phyloP scores from a whole-genome alignment of 2,797 vertebrate species.

The Manis crassicaudata region DNA sequence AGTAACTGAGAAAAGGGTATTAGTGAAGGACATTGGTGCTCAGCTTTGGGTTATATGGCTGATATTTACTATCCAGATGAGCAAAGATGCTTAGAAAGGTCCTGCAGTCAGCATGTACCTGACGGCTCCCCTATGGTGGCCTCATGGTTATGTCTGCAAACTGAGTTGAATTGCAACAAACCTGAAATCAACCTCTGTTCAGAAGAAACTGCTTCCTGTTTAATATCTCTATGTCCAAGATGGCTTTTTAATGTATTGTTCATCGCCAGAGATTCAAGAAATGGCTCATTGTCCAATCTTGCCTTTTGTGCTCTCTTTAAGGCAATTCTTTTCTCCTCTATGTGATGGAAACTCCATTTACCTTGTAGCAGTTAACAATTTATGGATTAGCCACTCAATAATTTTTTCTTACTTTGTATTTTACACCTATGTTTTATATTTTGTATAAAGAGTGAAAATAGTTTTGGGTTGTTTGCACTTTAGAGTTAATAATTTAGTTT shows the following conservation, averaged over 20 bases:
- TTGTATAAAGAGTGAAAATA: background rate
- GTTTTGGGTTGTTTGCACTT: no score
- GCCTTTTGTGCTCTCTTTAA: slow-evolving; percentile 1
- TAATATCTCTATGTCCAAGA: background rate
- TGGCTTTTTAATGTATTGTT: background rate
- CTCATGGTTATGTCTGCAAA: background rate
- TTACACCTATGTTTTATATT: background rate
- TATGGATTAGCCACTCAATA: background rate
- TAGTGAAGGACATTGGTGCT: background rate
- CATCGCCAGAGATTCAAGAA: background rate
- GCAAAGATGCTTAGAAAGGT: background rate
- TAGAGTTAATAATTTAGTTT: background rate
- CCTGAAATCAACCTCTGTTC: background rate
- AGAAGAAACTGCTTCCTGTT: background rate
- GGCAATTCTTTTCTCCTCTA: background rate
- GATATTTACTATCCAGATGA: background rate
- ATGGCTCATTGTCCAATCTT: background rate
- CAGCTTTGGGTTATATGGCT: background rate
- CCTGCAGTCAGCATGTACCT: background rate
- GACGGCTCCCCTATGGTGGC: background rate
- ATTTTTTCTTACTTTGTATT: background rate
- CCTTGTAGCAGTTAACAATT: background rate
- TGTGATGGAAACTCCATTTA: background rate
- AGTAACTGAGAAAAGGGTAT: background rate
- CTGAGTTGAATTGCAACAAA: background rate